Conservation (phyloP, 2,113 vertebrate genomes). For the Sapajus apella region DNA sequence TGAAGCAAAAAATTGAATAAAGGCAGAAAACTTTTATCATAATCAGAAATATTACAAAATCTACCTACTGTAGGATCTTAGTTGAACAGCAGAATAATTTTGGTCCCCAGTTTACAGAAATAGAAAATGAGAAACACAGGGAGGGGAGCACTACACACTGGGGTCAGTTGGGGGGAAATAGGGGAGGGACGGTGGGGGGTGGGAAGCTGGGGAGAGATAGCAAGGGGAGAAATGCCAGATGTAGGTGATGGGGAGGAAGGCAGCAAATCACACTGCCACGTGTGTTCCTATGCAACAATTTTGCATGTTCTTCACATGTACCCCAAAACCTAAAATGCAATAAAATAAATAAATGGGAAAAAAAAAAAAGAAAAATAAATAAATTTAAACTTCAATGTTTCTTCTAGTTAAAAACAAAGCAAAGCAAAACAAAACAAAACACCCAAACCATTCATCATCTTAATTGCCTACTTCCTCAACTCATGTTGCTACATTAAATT, state of each 20-base stretch:
- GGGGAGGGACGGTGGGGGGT: too few relatives aligned
- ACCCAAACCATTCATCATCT: neutral
- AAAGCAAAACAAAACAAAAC: neutral
- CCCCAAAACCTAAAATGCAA: too few relatives aligned
- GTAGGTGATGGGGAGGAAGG: too few relatives aligned
- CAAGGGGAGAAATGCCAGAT: too few relatives aligned
- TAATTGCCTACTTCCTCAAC: neutral
- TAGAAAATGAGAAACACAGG: neutral
- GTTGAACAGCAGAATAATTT: neutral
- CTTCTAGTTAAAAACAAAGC: neutral
- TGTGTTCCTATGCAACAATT: too few relatives aligned
- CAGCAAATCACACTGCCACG: too few relatives aligned
- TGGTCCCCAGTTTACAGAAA: neutral
- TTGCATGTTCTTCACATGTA: too few relatives aligned
- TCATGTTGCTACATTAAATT: neutral
- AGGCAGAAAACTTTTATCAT: neutral
- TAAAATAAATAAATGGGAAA: too few relatives aligned
- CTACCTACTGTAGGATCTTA: neutral
- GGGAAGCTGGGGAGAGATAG: too few relatives aligned
- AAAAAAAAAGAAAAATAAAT: neutral
- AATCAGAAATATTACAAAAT: neutral
- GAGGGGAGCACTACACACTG: too few relatives aligned
- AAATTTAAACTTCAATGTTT: neutral
- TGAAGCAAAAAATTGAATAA: neutral
- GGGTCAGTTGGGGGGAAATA: too few relatives aligned